Conservation (phyloP, 2,888 invertebrate genomes). For the Harpagoxenus sublaevis region DNA sequence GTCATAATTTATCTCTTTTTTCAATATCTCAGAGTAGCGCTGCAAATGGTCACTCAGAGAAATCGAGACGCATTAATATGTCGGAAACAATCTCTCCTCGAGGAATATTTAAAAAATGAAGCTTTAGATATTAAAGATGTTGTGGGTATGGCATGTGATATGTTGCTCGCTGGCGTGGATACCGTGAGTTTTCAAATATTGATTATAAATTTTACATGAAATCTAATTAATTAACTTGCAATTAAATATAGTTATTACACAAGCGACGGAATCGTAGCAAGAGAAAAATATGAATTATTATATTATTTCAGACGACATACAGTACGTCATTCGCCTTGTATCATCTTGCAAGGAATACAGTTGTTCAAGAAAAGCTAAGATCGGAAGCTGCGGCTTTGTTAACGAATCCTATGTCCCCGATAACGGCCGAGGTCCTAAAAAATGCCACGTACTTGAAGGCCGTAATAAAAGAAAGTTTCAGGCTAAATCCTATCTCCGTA, state of each 20-base stretch:
- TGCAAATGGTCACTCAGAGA: constrained; percentile 89
- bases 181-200: constrained; percentile 88
- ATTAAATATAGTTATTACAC: not conserved
- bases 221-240: not conserved
- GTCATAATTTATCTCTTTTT: not conserved
- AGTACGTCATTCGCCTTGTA: constrained; percentile 93
- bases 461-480: constrained; percentile 93
- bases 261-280: not conserved
- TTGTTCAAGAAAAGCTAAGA: constrained; percentile 90
- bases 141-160: constrained; percentile 94
- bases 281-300: not conserved
- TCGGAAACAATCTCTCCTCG: constrained; percentile 88
- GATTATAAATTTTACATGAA: not conserved
- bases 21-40: constrained; percentile 88
- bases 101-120: constrained; percentile 90
- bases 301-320: constrained; percentile 90
- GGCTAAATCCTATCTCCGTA: constrained; percentile 94
- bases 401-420: constrained; percentile 86
- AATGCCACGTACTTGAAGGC: constrained; percentile 92
- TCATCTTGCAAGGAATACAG: constrained; percentile 91
- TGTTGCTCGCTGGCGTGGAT: constrained; percentile 94
- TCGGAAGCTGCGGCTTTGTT: constrained; percentile 89
- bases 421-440: constrained; percentile 88
- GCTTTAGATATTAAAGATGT: constrained; percentile 92
- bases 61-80: constrained; percentile 81